These are phyloP conservation scores for Drosophila mimica DNA, from an alignment of 2,888 invertebrate species.

Conservation along the genomic window DNA sequence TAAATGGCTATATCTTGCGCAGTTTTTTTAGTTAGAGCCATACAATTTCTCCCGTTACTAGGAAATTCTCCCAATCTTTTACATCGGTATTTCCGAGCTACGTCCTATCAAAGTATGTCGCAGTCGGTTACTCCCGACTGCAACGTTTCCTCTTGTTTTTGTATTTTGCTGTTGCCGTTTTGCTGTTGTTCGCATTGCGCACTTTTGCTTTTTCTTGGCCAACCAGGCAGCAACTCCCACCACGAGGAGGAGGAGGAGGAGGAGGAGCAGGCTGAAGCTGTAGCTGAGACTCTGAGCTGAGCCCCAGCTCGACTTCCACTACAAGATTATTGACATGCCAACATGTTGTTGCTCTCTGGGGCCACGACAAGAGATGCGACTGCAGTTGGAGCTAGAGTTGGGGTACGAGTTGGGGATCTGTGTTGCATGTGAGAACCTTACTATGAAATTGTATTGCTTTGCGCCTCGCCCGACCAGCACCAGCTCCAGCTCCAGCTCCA, in stretches of 20 bases:
- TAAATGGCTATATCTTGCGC: not conserved
- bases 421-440: slow-evolving; percentile 75
- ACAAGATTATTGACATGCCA: slow-evolving; percentile 80
- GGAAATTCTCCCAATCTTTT: not conserved
- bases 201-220: slow-evolving; percentile 61
- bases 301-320: slow-evolving; percentile 26
- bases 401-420: not conserved
- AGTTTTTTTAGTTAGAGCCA: no score
- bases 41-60: not conserved
- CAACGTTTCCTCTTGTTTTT: not conserved
- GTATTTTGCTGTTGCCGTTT: slow-evolving; percentile 13
- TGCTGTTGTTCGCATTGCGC: slow-evolving; percentile 43
- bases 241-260: slow-evolving; percentile 19
- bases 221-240: slow-evolving; percentile 52
- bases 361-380: slow-evolving; percentile 32
- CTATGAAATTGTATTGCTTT: slow-evolving; percentile 77
- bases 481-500: not conserved
- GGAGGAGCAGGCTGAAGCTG: not conserved
- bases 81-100: not conserved
- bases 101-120: not conserved
- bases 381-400: slow-evolving; percentile 12
- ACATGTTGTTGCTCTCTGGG: slow-evolving; percentile 75
- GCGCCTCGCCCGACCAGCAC: slow-evolving; percentile 30
- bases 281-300: slow-evolving; percentile 3
- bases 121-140: not conserved